These are phyloP conservation scores for Drosophila peninsularis DNA, from an alignment of 2,888 invertebrate species.

Conservation along the genomic window DNA sequence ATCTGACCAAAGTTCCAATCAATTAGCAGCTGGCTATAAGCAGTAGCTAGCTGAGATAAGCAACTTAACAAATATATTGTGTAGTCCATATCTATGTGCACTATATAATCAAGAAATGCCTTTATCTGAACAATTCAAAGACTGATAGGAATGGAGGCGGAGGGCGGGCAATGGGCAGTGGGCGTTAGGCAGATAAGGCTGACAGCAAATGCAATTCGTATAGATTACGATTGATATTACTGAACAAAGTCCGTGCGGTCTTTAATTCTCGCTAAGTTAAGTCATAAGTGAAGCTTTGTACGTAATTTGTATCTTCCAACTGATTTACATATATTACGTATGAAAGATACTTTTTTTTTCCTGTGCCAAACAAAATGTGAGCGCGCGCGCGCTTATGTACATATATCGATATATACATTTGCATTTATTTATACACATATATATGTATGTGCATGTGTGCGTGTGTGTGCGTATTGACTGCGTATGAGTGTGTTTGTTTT, in stretches of 20 bases:
- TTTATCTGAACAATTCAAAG: conserved; percentile 1
- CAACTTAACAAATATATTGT: conserved; percentile 3
- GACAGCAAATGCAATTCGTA: conserved; percentile 24
- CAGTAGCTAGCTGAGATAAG: background rate
- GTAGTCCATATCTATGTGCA: background rate
- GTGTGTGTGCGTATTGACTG: background rate
- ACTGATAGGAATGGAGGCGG: background rate
- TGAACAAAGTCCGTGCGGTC: conserved; percentile 51
- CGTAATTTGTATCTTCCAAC: conserved; percentile 18
- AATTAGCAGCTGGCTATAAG: conserved; percentile 12
- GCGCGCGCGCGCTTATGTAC: conserved; percentile 5
- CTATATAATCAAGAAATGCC: background rate
- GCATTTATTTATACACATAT: background rate
- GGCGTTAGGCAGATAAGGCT: conserved; percentile 30
- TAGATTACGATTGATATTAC: conserved; percentile 28
- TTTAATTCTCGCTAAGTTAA: conserved; percentile 1
- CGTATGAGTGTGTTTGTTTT: conserved; percentile 23
- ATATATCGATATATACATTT: conserved; percentile 3
- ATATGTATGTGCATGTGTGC: background rate
- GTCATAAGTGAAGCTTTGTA: conserved; percentile 2
- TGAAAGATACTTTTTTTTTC: conserved; percentile 34
- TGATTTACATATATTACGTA: conserved; percentile 46
- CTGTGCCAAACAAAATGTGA: conserved; percentile 1
- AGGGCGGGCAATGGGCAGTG: background rate
- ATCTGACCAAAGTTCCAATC: conserved; percentile 23